Conservation (phyloP, 2,888 invertebrate genomes). For the Hydriomena furcata region DNA sequence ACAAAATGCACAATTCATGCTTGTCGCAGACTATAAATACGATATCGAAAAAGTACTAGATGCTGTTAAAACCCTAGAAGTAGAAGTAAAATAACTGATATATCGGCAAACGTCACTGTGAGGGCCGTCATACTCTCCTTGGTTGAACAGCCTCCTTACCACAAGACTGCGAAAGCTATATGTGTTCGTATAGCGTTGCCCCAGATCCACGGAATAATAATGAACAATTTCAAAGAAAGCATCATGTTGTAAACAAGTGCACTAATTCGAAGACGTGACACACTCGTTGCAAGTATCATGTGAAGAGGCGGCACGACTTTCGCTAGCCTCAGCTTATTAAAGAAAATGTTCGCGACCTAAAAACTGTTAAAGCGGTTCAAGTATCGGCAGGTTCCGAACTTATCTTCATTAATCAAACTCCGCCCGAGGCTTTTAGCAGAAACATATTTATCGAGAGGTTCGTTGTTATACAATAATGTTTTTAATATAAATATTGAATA, state of each 20-base stretch:
- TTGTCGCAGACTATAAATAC: no score
- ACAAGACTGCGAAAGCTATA: no score
- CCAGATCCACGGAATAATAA: not conserved
- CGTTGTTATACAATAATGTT: constrained; percentile 24
- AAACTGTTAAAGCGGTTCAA: constrained; percentile 63
- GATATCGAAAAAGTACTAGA: no score
- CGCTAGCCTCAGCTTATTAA: constrained; percentile 42
- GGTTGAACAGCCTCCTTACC: no score
- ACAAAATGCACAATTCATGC: no score
- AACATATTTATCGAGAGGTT: constrained; percentile 37
- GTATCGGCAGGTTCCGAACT: constrained; percentile 65
- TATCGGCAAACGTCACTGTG: no score
- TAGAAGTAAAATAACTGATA: no score
- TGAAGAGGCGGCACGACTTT: constrained; percentile 49
- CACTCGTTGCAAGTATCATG: constrained; percentile 57
- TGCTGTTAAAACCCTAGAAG: no score
- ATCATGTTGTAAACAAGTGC: not conserved
- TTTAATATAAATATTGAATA: constrained; percentile 8
- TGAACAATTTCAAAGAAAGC: not conserved
- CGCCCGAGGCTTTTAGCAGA: constrained; percentile 43
- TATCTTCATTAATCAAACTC: constrained; percentile 70
- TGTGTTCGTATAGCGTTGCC: no score
- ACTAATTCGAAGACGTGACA: constrained; percentile 51
- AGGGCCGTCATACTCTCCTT: not conserved
- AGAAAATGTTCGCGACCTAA: constrained; percentile 69